Percentiles rank a stretch among this genome's conserved stretches.
Conservation (phyloP, 2,797 vertebrate species). For the Diglossa cyanea region DNA sequence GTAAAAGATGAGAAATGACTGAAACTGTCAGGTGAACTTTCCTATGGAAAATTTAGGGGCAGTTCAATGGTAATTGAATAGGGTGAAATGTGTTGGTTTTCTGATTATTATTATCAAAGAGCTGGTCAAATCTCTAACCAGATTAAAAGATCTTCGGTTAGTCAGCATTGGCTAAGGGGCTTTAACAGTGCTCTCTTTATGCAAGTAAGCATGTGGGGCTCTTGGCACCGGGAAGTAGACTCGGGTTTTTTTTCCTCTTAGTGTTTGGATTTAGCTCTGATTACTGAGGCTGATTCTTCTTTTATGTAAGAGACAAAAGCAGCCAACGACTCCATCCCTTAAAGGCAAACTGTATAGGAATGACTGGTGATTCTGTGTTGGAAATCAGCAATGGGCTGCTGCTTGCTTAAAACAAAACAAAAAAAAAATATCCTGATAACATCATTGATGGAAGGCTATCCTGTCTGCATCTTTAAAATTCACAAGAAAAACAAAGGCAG, state of each 20-base stretch:
- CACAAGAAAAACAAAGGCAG: background rate
- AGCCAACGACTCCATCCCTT: background rate
- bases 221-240: background rate
- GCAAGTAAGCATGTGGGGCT: background rate
- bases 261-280: conserved; percentile 11
- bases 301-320: conserved; percentile 40
- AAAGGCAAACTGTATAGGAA: background rate
- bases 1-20: background rate
- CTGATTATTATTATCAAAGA: background rate
- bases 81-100: background rate
- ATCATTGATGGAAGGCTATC: background rate
- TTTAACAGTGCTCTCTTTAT: conserved; percentile 29
- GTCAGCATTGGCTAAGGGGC: background rate
- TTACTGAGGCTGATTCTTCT: conserved; percentile 58
- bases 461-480: background rate
- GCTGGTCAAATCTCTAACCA: background rate
- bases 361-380: conserved; percentile 1
- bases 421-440: background rate
- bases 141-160: background rate
- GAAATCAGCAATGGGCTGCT: background rate
- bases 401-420: background rate
- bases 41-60: background rate
- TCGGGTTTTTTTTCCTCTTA: background rate
- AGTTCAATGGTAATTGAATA: background rate
- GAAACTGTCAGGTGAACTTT: background rate